A percentile compares a stretch with the other conserved stretches of the same genome.
Evolutionary conservation across 2,888 invertebrate genomes (phyloP).

Genomic region (Antheraea yamamai): DNA sequence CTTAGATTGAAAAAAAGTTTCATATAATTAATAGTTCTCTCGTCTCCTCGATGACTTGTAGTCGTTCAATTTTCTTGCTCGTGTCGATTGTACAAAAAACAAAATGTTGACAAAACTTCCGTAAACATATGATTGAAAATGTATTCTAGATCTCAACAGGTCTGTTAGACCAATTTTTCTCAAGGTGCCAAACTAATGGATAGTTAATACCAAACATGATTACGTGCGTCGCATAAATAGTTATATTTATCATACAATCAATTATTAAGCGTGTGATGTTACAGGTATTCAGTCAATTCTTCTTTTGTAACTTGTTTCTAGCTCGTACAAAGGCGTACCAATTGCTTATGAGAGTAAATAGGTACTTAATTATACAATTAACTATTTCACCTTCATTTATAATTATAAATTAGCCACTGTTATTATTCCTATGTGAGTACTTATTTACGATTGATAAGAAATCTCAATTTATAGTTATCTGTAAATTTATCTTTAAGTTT

Average conservation of each 20-base stretch:
- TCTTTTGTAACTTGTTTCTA: constrained; percentile 30
- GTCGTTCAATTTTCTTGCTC: too few species aligned
- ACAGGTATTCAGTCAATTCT: constrained; percentile 44
- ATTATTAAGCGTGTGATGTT: constrained; percentile 25
- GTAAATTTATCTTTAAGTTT: constrained; percentile 39
- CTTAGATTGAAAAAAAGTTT: too few species aligned
- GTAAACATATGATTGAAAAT: constrained; percentile 4
- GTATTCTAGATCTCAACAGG: constrained; percentile 9
- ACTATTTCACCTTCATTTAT: neutral
- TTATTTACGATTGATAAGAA: constrained; percentile 28
- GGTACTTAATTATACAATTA: constrained; percentile 14
- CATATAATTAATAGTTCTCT: too few species aligned
- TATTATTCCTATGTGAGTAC: constrained; percentile 17
- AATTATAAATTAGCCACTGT: constrained; percentile 20
- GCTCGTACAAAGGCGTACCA: constrained; percentile 21
- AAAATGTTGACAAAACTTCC: neutral
- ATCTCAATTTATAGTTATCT: constrained; percentile 46
- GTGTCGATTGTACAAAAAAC: too few species aligned
- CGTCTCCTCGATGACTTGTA: too few species aligned
- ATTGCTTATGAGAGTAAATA: constrained; percentile 23
- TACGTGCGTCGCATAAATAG: neutral
- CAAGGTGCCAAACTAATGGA: constrained; percentile 43
- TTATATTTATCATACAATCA: constrained; percentile 9
- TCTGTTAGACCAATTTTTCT: constrained; percentile 23
- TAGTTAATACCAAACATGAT: constrained; percentile 23